phyloP scores from a whole-genome alignment of 2,888 invertebrate genomes.

The Cynaeus angustus region DNA sequence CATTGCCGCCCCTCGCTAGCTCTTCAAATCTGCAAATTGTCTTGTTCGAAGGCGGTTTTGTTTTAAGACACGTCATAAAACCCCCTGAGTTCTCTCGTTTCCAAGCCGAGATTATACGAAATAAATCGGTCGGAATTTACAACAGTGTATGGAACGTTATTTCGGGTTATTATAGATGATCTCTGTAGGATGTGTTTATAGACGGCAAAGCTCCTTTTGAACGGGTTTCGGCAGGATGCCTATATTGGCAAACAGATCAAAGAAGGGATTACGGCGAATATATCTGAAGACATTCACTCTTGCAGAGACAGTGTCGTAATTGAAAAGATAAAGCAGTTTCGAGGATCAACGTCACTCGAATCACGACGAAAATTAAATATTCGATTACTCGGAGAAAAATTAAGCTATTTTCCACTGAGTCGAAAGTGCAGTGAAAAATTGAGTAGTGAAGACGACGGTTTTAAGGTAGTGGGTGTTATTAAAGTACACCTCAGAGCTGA shows the following conservation, averaged over 20 bases:
- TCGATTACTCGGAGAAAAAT: constrained; percentile 1
- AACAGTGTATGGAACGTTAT: constrained; percentile 46
- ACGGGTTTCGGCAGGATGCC: constrained; percentile 34
- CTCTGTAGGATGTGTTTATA: constrained; percentile 51
- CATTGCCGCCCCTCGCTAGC: too few species aligned
- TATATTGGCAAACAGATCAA: constrained; percentile 47
- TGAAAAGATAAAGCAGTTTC: constrained; percentile 35
- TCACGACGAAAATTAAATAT: constrained; percentile 16
- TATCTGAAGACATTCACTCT: constrained; percentile 34
- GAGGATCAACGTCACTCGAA: constrained; percentile 1
- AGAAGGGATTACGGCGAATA: constrained; percentile 42
- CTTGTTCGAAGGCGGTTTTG: neutral
- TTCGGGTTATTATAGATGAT: constrained; percentile 53
- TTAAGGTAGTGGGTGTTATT: too few species aligned
- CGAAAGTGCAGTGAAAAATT: too few species aligned
- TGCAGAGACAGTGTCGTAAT: constrained; percentile 29
- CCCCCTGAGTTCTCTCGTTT: neutral
- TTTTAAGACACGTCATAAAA: constrained; percentile 47
- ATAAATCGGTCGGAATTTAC: constrained; percentile 53
- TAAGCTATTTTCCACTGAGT: neutral
- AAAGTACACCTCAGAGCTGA: too few species aligned
- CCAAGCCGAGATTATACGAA: constrained; percentile 45
- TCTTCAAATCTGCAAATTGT: neutral
- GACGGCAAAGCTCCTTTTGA: constrained; percentile 46
- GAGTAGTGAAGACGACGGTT: too few species aligned